Evolutionary conservation across 2,113 vertebrate species (phyloP), one percentile per base, ranked within the genome.

Genomic region (Pseudorasbora parva): DNA sequence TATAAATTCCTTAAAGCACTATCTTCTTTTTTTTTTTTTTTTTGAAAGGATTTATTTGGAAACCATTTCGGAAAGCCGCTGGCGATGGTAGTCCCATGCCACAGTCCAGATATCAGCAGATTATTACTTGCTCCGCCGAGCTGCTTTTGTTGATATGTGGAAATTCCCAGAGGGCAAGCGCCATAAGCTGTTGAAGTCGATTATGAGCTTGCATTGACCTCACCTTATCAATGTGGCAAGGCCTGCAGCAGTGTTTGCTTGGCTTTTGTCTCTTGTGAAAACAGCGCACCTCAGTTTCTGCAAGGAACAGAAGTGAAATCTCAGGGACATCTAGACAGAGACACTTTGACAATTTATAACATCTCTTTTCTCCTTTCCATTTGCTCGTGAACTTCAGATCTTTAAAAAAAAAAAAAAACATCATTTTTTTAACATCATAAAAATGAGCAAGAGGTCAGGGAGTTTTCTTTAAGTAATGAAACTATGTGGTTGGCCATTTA

Each of bases 181-280:
- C 87, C 86, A 85, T 82, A 86, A 91, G 88, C 87, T 86, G 89
- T 84, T 91, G 84, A 87, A 90, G 90, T 92, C 72, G 68, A 93
- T 91, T 91, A 89, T n/a, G 37, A 83, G 87, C 83, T 84, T 81
- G 64, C 66, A 17, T 49, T 90, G 89, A 91, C 89, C 91, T 90
- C 88, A 88, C 81, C 86, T 90, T 87, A 91, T 91, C 90, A 89
- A 87, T 64, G 81, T 83, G 88, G 83, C 87, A 87, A 86, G 88
- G 89, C 79, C 41, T 41, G 64, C 78, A 81, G 88, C 85, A 66
- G 54, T 74, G 85, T 87, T 84, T 85, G 88, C 75, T 69, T 75
- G 60, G 66, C 69, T 82, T 88, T 89, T 88, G 82, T 91, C 78
- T 90, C 54, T 45, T 86, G 77, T 88, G 77, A 88, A 89, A 89